These are phyloP conservation scores for Conomelus anceps DNA, from an alignment of 2,888 invertebrate genomes.

Conservation along the genomic window DNA sequence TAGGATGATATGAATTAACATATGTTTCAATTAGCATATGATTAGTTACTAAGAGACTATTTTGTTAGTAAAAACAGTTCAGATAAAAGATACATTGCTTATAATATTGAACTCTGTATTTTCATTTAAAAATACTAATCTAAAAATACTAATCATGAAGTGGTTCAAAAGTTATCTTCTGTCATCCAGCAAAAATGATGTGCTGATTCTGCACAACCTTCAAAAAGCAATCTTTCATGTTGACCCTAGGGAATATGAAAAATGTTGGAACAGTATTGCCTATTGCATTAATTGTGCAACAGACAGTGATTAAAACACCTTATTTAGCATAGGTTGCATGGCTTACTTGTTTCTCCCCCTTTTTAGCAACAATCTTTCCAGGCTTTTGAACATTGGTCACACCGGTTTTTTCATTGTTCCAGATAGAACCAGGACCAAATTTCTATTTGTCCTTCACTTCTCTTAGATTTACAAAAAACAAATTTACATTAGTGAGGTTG, in stretches of 20 bases:
- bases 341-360: constrained; percentile 10
- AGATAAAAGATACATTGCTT: too few relatives aligned
- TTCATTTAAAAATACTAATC: too few relatives aligned
- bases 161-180: constrained; percentile 2
- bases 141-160: not conserved
- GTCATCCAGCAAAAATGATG: constrained; percentile 10
- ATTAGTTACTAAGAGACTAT: too few relatives aligned
- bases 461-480: constrained; percentile 18
- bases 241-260: constrained; percentile 16
- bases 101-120: too few relatives aligned
- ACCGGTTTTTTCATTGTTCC: constrained; percentile 25
- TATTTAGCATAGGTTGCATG: constrained; percentile 15
- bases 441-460: constrained; percentile 13
- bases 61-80: too few relatives aligned
- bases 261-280: constrained; percentile 13
- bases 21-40: too few relatives aligned
- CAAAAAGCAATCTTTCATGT: constrained; percentile 11
- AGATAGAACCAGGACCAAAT: constrained; percentile 18
- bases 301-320: not conserved
- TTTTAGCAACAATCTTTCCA: constrained; percentile 13
- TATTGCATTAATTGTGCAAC: not conserved
- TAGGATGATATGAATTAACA: too few relatives aligned
- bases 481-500: constrained; percentile 10
- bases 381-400: constrained; percentile 19
- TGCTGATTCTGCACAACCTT: not conserved